Percentiles rank a stretch among this genome's conserved stretches.
phyloP scores from a whole-genome alignment of 2,797 vertebrate species.

The Mycteria americana region DNA sequence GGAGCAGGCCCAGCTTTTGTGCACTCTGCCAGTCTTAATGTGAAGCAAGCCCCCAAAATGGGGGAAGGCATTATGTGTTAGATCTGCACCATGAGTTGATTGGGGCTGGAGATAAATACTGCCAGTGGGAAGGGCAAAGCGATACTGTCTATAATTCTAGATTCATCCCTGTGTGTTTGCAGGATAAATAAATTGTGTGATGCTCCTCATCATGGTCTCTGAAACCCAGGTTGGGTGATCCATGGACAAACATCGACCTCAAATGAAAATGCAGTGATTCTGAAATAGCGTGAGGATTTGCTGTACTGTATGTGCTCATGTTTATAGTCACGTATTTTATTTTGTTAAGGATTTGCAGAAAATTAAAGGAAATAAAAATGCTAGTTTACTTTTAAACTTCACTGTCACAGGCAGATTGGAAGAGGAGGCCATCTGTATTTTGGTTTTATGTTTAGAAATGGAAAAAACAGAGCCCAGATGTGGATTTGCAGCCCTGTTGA shows the following conservation, averaged over 20 bases:
- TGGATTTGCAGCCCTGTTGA: not conserved
- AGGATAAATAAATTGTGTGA: too few species aligned
- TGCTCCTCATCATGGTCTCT: not conserved
- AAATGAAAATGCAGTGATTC: not conserved
- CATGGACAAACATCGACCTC: not conserved
- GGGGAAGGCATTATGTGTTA: rapidly evolving
- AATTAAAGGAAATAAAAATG: not conserved
- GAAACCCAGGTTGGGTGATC: not conserved
- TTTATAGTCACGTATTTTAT: not conserved
- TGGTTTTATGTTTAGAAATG: not conserved
- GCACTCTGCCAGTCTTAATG: not conserved
- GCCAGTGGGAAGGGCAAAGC: not conserved
- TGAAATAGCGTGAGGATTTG: not conserved
- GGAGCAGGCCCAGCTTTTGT: not conserved
- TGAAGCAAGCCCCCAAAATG: not conserved
- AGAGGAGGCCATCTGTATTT: conserved; percentile 9
- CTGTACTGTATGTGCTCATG: rapidly evolving
- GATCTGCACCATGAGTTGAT: rapidly evolving
- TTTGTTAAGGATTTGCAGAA: not conserved
- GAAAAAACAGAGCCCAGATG: not conserved
- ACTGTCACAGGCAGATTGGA: not conserved
- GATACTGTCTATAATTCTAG: not conserved
- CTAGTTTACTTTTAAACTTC: not conserved
- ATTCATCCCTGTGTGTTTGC: not conserved
- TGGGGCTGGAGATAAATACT: not conserved